Conservation (phyloP, 2,888 invertebrate species). For the Iselma pallidipennis region DNA sequence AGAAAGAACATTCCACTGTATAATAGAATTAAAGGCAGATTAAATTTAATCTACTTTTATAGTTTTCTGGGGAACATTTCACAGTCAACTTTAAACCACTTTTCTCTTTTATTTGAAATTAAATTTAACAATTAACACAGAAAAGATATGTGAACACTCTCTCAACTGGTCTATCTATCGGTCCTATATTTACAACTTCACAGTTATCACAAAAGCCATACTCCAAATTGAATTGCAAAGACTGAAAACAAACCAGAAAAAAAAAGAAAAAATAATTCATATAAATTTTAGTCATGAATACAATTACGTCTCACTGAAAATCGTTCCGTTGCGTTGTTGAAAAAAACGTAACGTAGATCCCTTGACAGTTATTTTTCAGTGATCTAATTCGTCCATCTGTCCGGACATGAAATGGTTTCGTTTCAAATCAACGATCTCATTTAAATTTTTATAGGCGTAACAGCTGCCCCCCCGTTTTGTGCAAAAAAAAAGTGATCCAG, state of each 20-base stretch:
- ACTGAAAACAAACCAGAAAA: neutral
- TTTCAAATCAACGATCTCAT: constrained; percentile 24
- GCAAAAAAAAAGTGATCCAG: no score
- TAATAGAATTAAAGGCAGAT: constrained; percentile 13
- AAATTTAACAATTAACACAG: constrained; percentile 4
- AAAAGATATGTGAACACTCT: neutral
- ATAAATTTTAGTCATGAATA: neutral
- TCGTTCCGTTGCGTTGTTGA: neutral
- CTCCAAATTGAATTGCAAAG: no score
- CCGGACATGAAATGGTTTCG: neutral
- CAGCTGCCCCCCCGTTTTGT: no score
- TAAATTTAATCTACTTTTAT: constrained; percentile 20
- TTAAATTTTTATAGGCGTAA: constrained; percentile 35
- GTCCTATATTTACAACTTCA: no score
- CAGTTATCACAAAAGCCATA: no score
- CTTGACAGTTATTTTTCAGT: neutral
- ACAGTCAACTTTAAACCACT: constrained; percentile 6
- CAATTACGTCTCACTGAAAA: neutral
- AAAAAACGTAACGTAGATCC: neutral
- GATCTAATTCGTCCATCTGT: neutral
- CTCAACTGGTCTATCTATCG: no score
- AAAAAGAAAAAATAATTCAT: neutral
- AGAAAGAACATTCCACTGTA: constrained; percentile 4
- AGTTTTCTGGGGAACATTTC: neutral
- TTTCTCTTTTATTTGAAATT: neutral